Base-by-base conservation (phyloP, 1,140 invertebrate genomes). In the Acromyrmex heyeri region DNA sequence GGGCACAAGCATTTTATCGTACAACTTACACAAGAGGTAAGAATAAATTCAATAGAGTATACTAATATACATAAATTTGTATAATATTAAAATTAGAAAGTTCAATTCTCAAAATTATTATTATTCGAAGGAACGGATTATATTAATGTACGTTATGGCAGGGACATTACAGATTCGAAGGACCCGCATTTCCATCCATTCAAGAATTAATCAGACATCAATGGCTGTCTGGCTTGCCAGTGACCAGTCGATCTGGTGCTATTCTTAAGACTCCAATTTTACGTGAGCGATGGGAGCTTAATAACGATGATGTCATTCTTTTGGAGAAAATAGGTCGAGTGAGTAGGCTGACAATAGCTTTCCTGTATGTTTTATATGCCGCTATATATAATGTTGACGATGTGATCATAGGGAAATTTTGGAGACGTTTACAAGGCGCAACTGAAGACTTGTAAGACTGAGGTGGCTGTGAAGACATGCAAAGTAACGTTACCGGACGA, bases 1-100 rank as follows among this genome's bases (percentile, higher is more conserved):
- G 98, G 98, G 8, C 98, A 99, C 92, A 99, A 99, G 94, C 99
- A 99, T 96, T 99, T 99, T 93, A 99, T 99, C 89, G 98, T 99
- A 75, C 99, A 99, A 96, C 98, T 97, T 27, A 99, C 98, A 14
- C 96, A 97, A 16, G 98, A 99, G 95, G 97, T 98, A 95, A 93
- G 88, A 27, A 38, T 12, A 69, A 50, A 8, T 24, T 57, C 2
- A n/a, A 21, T 55, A 67, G n/a, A 50, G 5, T 38, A 1, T 34
- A 44, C 3, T 21, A 57, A 79, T 44, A 59, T 64, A 57, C 16
- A 55, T 48, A 65, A 79, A n/a, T 10, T 18, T 24, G 7, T 16
- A 12, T 44, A 50, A 50, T 50, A 78, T 79, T 55, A 57, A 55
- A 69, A 69, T 12, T 57, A 38, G 30, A 16, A 12, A 75, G 53